Evolutionary conservation across 2,888 invertebrate species (phyloP).

Genomic region (Thera britannica): DNA sequence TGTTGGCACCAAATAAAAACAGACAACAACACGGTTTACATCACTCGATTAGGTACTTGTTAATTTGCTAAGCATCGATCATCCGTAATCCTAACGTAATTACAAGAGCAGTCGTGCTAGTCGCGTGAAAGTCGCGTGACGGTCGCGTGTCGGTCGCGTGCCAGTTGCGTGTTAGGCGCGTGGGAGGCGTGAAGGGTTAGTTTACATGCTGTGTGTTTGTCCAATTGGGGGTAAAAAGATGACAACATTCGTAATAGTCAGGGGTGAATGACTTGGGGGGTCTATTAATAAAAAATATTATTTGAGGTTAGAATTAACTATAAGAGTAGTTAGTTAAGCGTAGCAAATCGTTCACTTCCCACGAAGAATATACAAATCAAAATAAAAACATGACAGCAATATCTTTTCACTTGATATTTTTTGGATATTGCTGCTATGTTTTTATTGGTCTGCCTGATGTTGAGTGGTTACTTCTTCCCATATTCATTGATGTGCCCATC

Average conservation of each 20-base stretch:
- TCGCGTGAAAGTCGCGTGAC: conserved; percentile 22
- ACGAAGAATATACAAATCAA: too few relatives aligned
- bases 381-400: too few relatives aligned
- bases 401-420: too few relatives aligned
- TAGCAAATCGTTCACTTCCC: too few relatives aligned
- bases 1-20: too few relatives aligned
- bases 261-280: conserved; percentile 17
- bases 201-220: conserved; percentile 22
- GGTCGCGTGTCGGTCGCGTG: conserved; percentile 27
- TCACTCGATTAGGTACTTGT: conserved; percentile 16
- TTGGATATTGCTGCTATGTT: too few relatives aligned
- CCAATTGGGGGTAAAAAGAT: conserved; percentile 28
- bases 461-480: too few relatives aligned
- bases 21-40: neutral
- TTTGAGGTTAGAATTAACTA: too few relatives aligned
- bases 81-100: conserved; percentile 31
- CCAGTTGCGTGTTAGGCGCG: conserved; percentile 16
- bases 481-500: too few relatives aligned
- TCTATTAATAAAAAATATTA: neutral
- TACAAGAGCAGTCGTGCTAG: conserved; percentile 28
- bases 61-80: conserved; percentile 36
- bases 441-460: too few relatives aligned
- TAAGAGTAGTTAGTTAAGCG: too few relatives aligned
- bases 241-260: conserved; percentile 15
- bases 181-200: conserved; percentile 23